Conservation (phyloP, 2,888 invertebrate genomes). For the Lamellibrachia satsuma region DNA sequence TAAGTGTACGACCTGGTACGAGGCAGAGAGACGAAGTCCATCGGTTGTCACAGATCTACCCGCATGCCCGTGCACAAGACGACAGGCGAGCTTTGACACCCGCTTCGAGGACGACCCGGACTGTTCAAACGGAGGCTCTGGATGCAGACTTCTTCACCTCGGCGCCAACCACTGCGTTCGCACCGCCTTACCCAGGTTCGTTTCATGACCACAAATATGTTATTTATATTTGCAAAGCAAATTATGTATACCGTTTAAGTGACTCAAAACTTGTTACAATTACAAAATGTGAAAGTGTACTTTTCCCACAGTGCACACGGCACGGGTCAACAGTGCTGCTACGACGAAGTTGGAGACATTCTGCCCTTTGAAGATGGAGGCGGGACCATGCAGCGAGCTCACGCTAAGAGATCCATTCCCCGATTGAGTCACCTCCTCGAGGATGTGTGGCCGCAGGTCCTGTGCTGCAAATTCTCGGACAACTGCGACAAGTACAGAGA, state of each 20-base stretch:
- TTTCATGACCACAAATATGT: background rate
- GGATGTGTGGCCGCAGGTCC: background rate
- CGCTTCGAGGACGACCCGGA: background rate
- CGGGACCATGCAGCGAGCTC: background rate
- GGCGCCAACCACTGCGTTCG: background rate
- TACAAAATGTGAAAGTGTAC: background rate
- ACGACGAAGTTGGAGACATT: background rate
- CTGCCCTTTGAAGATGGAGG: background rate
- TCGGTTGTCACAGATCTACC: background rate
- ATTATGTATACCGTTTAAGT: background rate
- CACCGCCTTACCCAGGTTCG: background rate
- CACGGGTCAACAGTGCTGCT: constrained; percentile 5
- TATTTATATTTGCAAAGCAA: background rate
- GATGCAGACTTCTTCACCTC: background rate
- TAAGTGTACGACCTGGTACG: background rate
- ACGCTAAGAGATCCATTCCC: background rate
- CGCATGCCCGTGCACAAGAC: constrained; percentile 1
- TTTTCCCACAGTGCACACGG: background rate
- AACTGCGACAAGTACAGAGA: background rate
- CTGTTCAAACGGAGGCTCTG: background rate
- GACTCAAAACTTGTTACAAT: background rate
- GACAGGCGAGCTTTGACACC: background rate
- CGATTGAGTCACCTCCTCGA: background rate
- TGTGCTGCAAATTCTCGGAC: background rate
- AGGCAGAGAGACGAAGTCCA: background rate